Evolutionary conservation across 2,888 invertebrate genomes (phyloP), one percentile per base, ranked within the genome.

Genomic region (Tetheella fluctuosa): DNA sequence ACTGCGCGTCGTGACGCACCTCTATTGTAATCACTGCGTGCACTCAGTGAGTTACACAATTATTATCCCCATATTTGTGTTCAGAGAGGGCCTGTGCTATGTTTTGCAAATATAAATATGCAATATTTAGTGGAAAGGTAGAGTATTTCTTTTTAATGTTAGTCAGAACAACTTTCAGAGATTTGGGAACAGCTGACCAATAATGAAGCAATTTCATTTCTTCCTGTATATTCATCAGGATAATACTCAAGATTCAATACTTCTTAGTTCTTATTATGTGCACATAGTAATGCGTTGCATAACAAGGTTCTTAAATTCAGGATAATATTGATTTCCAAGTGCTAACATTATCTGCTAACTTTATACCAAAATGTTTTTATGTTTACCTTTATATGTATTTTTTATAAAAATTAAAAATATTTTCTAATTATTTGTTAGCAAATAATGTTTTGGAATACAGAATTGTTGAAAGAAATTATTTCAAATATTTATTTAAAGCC

Each of bases 1-100:
- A 83, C 92, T 86, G 76, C 90, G 88, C 90, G 76, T 81, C 88
- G 88, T 84, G 79, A 81, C 90, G 79, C 86, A 87, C 93, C 77
- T 81, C 90, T 90, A 80, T 81, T 88, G 90, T 92, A 91, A 89
- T 90, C 92, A 92, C 92, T 93, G 92, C 92, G 90, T 85, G 89
- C 90, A 89, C 89, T 88, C 92, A 92, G 93, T 93, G 93, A 93
- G 93, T 93, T 91, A 90, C 91, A 91, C 81, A 89, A 48, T 90
- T 89, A 86, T 90, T 89, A 87, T 86, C 86, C n/a, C 83, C 79
- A 82, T 89, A 84, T 85, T 87, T 89, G 90, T 87, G 86, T 87
- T 87, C 85, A 83, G 73, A 80, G 80, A 80, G 81, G 79, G 75
- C 76, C 80, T 71, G 71, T 67, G 73, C 66, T 73, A 65, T 54